phyloP scores from a whole-genome alignment of 2,888 invertebrate genomes.

The Eumacrocentrus americanus region DNA sequence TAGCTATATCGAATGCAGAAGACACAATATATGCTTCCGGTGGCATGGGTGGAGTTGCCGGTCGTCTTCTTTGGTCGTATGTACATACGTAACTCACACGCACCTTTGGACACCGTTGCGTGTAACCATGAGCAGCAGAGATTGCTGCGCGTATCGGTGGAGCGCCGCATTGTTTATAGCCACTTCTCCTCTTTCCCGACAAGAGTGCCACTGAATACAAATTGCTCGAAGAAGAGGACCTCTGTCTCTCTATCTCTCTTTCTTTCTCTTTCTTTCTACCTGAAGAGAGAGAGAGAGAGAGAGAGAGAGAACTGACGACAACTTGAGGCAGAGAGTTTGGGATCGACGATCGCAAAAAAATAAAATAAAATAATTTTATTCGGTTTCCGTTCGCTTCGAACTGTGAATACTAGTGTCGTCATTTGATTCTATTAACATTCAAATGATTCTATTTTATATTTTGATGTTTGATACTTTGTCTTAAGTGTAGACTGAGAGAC shows the following conservation, averaged over 20 bases:
- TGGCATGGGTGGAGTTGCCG: constrained; percentile 49
- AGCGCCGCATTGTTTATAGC: constrained; percentile 60
- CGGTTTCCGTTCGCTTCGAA: background rate
- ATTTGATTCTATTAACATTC: constrained; percentile 25
- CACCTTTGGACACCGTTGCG: constrained; percentile 20
- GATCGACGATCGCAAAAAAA: constrained; percentile 21
- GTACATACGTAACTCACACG: constrained; percentile 32
- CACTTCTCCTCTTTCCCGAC: constrained; percentile 58
- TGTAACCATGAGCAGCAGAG: constrained; percentile 34
- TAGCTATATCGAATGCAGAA: constrained; percentile 56
- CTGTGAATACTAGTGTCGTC: constrained; percentile 21
- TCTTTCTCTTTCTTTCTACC: constrained; percentile 37
- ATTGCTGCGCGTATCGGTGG: constrained; percentile 54
- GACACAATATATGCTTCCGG: constrained; percentile 58
- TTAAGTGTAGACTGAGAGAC: background rate
- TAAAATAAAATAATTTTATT: constrained; percentile 17
- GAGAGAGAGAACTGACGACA: constrained; percentile 23
- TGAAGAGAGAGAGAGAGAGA: constrained; percentile 36
- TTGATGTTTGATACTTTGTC: background rate
- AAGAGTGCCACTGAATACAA: constrained; percentile 56
- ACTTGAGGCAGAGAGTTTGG: constrained; percentile 15
- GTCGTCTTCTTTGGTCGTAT: constrained; percentile 47
- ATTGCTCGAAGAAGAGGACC: constrained; percentile 45
- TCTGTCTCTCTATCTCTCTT: constrained; percentile 25
- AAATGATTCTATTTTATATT: constrained; percentile 11